Percentiles rank a stretch among this genome's conserved stretches.
Evolutionary conservation across 2,797 vertebrate species (phyloP).

Genomic region (Diplodus puntazzo): DNA sequence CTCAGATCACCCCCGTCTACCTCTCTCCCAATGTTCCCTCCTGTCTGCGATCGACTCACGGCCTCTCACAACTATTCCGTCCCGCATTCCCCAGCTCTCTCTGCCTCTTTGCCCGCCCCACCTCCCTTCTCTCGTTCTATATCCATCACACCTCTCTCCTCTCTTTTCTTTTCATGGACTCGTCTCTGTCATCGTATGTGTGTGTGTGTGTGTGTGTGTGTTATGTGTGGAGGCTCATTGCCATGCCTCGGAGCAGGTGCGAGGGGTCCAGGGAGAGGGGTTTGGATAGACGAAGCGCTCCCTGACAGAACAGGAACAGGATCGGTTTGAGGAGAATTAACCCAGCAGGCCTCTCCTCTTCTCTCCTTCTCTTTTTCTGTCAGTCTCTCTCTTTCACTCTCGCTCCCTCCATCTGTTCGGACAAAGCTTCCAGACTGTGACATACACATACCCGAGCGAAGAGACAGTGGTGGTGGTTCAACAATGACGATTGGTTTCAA

Average conservation of each 20-base stretch:
- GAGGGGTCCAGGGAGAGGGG: constrained; percentile 66
- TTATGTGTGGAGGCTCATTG: constrained; percentile 63
- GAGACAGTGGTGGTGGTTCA: constrained; percentile 48
- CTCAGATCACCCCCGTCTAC: constrained; percentile 35
- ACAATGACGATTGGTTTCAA: constrained; percentile 27
- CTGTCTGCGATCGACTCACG: constrained; percentile 24
- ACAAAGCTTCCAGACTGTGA: constrained; percentile 67
- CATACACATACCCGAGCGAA: constrained; percentile 46
- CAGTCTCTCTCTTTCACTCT: constrained; percentile 41
- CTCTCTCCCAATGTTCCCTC: constrained; percentile 26
- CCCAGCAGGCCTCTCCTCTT: constrained; percentile 65
- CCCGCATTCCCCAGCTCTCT: constrained; percentile 34
- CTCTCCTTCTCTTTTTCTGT: not conserved
- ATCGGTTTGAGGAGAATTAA: constrained; percentile 85
- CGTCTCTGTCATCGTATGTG: constrained; percentile 57
- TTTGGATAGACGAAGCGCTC: constrained; percentile 73
- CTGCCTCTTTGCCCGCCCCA: constrained; percentile 5
- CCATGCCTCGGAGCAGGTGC: constrained; percentile 77
- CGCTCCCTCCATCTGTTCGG: constrained; percentile 69
- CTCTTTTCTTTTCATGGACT: constrained; percentile 46
- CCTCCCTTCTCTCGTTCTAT: constrained; percentile 37
- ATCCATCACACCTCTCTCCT: constrained; percentile 40
- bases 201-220: constrained; percentile 30
- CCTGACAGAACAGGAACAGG: constrained; percentile 79
- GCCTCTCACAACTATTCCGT: constrained; percentile 36